Percentiles rank a stretch among this genome's conserved stretches.
phyloP scores from a whole-genome alignment of 2,888 invertebrate species.

The Rhopalosiphum nymphaeae region DNA sequence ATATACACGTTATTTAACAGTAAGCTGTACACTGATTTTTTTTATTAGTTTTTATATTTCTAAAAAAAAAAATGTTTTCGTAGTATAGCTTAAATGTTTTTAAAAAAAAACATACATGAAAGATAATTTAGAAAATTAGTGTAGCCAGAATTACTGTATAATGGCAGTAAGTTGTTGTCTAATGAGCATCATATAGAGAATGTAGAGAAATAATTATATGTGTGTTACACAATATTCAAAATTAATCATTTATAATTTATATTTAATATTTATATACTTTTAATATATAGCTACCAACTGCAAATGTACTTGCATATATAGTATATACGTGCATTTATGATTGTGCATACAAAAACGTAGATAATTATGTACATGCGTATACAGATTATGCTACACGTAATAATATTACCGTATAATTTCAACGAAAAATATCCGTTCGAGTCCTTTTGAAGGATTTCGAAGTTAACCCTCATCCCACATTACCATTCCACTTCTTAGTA shows the following conservation, averaged over 20 bases:
- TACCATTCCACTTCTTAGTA: neutral
- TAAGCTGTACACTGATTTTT: no score
- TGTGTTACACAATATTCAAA: neutral
- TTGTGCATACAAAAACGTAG: neutral
- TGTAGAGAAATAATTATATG: neutral
- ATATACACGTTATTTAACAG: neutral
- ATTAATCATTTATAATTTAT: neutral
- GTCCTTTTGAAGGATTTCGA: constrained; percentile 46
- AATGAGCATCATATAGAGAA: neutral
- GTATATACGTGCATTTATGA: neutral
- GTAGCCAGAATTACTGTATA: neutral
- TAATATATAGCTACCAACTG: neutral
- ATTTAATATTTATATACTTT: neutral
- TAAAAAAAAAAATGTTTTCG: neutral
- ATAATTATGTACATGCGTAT: neutral
- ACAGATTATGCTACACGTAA: neutral
- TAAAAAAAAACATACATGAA: neutral
- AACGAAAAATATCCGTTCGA: constrained; percentile 22
- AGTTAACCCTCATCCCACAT: neutral
- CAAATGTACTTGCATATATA: neutral
- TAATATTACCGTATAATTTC: neutral
- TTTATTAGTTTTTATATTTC: neutral
- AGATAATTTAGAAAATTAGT: neutral
- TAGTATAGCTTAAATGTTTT: neutral
- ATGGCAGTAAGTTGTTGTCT: neutral